Percentiles rank a stretch among this genome's conserved stretches.
Conservation (phyloP, 2,113 vertebrate species). For the Microcebus lehilahytsara region DNA sequence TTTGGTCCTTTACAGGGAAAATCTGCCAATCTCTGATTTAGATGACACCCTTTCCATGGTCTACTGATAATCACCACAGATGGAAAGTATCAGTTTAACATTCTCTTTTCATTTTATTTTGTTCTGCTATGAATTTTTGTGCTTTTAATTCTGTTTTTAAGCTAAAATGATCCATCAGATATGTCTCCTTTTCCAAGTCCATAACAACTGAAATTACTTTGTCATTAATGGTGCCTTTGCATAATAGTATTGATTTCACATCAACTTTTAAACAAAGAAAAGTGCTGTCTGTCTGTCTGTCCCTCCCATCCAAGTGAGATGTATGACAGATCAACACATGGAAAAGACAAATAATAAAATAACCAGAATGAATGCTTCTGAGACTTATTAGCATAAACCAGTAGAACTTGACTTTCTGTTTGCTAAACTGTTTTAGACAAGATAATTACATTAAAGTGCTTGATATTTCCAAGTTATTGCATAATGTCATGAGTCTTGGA, state of each 20-base stretch:
- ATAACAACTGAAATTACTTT: slow-evolving; percentile 7
- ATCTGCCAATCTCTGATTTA: neutral
- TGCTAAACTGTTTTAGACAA: slow-evolving; percentile 73
- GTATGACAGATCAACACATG: slow-evolving; percentile 1
- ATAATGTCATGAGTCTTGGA: slow-evolving; percentile 58
- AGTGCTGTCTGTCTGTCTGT: slow-evolving; percentile 13
- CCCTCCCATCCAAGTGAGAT: neutral
- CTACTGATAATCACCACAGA: neutral
- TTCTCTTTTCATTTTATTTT: neutral
- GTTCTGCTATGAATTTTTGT: neutral
- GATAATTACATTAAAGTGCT: slow-evolving; percentile 71
- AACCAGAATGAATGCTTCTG: slow-evolving; percentile 40
- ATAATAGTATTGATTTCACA: slow-evolving; percentile 35
- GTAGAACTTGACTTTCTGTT: slow-evolving; percentile 67
- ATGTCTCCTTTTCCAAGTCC: neutral
- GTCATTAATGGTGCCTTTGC: neutral
- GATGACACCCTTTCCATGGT: neutral
- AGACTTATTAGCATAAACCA: slow-evolving; percentile 60
- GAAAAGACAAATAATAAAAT: slow-evolving; percentile 55
- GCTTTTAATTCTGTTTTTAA: neutral
- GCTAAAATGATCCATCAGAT: slow-evolving; percentile 9
- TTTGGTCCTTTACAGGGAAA: neutral
- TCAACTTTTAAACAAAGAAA: slow-evolving; percentile 41
- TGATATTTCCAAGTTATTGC: slow-evolving; percentile 66
- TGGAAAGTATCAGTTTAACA: neutral